Evolutionary conservation across 2,888 invertebrate species (phyloP), one percentile per base, ranked within the genome.

Genomic region (Syritta pipiens): DNA sequence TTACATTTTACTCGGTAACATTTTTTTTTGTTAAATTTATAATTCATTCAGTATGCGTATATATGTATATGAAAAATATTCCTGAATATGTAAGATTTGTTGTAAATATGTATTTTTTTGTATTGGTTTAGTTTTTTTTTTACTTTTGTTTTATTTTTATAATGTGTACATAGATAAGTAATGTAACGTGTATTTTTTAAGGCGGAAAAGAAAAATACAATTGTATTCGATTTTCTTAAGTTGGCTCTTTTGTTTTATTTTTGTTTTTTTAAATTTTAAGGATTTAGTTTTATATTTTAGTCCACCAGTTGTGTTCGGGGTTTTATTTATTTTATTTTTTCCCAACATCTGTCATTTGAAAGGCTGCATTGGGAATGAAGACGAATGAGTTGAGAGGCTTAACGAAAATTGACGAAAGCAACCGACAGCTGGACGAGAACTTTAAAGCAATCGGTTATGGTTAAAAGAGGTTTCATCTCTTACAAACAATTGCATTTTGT

Each of bases 1-100:
- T 60, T 59, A 42, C 42, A 19, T 44, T 60, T 44, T 32, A 14
- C 7, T 44, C 35, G n/a, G n/a, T 10, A 28, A 46, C 12, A 35
- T 37, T 30, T 32, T n/a, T n/a, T n/a, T n/a, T n/a, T n/a, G n/a
- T n/a, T n/a, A 24, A 37, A 37, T 17, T 37, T 37, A 17, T 51
- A 46, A 22, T 24, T 46, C 44, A 10, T n/a, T 14, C 6, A 30
- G 20, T 37, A 32, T 14, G 0, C 22, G 10, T 35, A 53, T n/a
- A 59, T 6, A 37, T 42, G 14, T 12, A 51, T 57, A 30, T 71
- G 53, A 77, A 77, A 59, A 69, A 57, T 53, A 30, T n/a, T 63
- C 69, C 62, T 59, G 57, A 46, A 69, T 63, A 30, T 32, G 17
- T 7, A 4, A 20, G 22, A 53, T 26, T 28, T 12, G 7, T 22